phyloP scores from a whole-genome alignment of 2,888 invertebrate species.

The Buathra laborator region DNA sequence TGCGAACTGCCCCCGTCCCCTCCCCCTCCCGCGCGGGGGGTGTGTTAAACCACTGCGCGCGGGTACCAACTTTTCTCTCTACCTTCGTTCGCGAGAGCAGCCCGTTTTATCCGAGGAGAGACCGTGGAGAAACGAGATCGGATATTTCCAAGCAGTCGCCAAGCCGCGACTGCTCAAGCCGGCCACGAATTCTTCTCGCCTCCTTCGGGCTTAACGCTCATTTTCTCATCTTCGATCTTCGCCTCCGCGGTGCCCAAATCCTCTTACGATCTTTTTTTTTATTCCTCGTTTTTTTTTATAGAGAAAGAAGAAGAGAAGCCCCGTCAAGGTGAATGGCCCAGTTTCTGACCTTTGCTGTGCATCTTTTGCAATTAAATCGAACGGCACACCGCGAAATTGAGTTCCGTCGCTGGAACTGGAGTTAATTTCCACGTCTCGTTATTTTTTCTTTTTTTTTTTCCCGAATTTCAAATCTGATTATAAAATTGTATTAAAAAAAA shows the following conservation, averaged over 20 bases:
- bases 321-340: slow-evolving; percentile 31
- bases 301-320: background rate
- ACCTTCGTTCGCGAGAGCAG: slow-evolving; percentile 9
- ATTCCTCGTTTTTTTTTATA: background rate
- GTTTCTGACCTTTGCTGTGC: background rate
- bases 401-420: no score
- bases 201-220: slow-evolving; percentile 5
- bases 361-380: background rate
- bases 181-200: background rate
- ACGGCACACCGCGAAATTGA: no score
- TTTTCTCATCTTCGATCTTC: background rate
- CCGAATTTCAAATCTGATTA: no score
- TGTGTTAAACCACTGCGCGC: background rate
- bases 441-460: no score
- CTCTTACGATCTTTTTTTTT: slow-evolving; percentile 8
- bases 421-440: no score
- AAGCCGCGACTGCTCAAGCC: background rate
- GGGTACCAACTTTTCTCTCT: background rate
- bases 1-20: background rate
- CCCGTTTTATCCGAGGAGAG: background rate
- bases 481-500: no score
- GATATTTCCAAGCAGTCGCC: slow-evolving; percentile 12
- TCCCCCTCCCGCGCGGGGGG: background rate
- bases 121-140: slow-evolving; percentile 31
- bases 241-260: background rate